Evolutionary conservation across 2,888 invertebrate genomes (phyloP).

Genomic region (Prosapia bicincta): DNA sequence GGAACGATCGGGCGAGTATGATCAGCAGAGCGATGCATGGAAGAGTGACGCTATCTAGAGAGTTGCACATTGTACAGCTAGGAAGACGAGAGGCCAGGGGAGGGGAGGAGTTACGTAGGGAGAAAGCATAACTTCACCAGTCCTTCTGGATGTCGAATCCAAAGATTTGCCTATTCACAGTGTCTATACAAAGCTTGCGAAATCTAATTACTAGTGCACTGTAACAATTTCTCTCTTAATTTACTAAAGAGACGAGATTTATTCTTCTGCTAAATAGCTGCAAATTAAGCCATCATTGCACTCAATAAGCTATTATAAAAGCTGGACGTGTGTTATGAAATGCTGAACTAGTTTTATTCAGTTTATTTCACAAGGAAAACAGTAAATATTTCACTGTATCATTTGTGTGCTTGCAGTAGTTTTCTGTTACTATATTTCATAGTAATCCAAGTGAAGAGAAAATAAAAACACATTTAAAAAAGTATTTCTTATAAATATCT

Average conservation of each 20-base stretch:
- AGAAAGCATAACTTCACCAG: not conserved
- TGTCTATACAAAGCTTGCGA: not conserved
- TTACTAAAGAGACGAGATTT: too few relatives aligned
- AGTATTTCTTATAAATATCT: too few relatives aligned
- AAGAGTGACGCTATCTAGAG: not conserved
- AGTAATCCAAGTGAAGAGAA: too few relatives aligned
- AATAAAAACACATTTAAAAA: too few relatives aligned
- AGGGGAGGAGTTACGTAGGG: not conserved
- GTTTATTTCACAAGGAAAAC: not conserved
- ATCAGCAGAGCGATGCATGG: not conserved
- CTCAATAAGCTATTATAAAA: not conserved
- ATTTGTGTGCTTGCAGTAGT: too few relatives aligned
- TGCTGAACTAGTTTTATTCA: not conserved
- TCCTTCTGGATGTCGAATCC: not conserved
- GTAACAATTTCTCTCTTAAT: not conserved
- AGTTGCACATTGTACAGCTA: not conserved
- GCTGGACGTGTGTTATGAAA: not conserved
- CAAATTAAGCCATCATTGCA: not conserved
- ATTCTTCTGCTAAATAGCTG: not conserved
- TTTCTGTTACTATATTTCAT: too few relatives aligned
- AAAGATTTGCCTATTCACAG: not conserved
- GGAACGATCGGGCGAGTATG: not conserved
- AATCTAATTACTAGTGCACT: not conserved
- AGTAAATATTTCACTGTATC: too few relatives aligned
- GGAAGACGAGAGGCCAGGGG: not conserved